Conservation (phyloP, 2,888 invertebrate genomes). For the Hemaris fuciformis region DNA sequence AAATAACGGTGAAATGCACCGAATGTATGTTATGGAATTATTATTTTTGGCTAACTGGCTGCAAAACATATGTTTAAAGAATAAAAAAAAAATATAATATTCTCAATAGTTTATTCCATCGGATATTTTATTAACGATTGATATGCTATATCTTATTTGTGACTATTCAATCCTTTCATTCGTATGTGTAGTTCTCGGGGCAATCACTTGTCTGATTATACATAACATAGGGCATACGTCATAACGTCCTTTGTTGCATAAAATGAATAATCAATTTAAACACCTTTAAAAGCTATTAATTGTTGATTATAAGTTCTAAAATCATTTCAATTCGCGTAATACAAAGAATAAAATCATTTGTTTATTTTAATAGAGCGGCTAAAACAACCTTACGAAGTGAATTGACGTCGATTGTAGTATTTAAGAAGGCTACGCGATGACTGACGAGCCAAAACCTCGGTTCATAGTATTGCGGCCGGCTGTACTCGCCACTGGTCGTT, state of each 20-base stretch:
- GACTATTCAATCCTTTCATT: background rate
- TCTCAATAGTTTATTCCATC: too few relatives aligned
- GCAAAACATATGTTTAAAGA: background rate
- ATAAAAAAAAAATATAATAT: too few relatives aligned
- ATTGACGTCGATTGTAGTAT: slow-evolving; percentile 66
- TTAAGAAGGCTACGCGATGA: slow-evolving; percentile 68
- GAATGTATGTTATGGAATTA: slow-evolving; percentile 16
- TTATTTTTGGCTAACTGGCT: background rate
- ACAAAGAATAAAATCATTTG: slow-evolving; percentile 17
- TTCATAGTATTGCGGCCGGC: slow-evolving; percentile 59
- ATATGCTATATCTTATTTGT: too few relatives aligned
- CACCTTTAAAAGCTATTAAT: background rate
- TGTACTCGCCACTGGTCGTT: slow-evolving; percentile 33
- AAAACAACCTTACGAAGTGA: slow-evolving; percentile 68
- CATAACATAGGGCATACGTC: background rate
- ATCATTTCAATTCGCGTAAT: background rate
- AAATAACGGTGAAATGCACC: slow-evolving; percentile 39
- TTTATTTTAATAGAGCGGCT: slow-evolving; percentile 26
- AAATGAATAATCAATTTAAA: background rate
- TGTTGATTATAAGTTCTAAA: background rate
- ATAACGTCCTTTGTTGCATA: background rate
- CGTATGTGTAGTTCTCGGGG: background rate
- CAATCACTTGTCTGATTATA: background rate
- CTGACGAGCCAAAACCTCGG: slow-evolving; percentile 62
- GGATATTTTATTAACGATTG: too few relatives aligned